Conservation (phyloP, 2,797 vertebrate genomes). For the Sitta carolinensis region DNA sequence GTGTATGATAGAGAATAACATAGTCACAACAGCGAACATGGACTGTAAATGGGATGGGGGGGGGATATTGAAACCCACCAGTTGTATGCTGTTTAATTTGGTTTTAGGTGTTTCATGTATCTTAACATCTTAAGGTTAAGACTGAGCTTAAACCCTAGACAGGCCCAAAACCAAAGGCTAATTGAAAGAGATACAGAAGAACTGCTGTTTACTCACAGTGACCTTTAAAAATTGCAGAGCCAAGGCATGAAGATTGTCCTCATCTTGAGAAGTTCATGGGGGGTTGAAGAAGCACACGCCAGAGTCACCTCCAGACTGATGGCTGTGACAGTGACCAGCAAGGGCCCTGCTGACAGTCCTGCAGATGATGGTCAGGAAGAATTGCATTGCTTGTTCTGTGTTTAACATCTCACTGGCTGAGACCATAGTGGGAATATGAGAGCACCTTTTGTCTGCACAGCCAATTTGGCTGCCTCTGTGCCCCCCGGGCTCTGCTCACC, state of each 20-base stretch:
- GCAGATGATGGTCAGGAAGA: neutral
- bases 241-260: neutral
- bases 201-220: neutral
- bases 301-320: neutral
- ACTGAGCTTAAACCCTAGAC: neutral
- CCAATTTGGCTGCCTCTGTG: conserved; percentile 32
- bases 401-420: neutral
- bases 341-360: neutral
- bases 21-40: neutral
- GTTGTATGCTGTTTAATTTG: neutral
- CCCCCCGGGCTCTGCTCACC: conserved; percentile 3
- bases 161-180: neutral
- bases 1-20: neutral
- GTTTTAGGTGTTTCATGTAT: neutral
- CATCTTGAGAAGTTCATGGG: neutral
- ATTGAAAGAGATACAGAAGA: neutral
- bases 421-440: neutral
- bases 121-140: neutral
- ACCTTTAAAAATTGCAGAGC: neutral
- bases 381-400: neutral
- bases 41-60: neutral
- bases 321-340: neutral
- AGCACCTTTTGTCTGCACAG: neutral
- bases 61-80: neutral
- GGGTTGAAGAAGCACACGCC: neutral